phyloP scores from a whole-genome alignment of 2,113 vertebrate genomes.

The Stigmatopora argus region DNA sequence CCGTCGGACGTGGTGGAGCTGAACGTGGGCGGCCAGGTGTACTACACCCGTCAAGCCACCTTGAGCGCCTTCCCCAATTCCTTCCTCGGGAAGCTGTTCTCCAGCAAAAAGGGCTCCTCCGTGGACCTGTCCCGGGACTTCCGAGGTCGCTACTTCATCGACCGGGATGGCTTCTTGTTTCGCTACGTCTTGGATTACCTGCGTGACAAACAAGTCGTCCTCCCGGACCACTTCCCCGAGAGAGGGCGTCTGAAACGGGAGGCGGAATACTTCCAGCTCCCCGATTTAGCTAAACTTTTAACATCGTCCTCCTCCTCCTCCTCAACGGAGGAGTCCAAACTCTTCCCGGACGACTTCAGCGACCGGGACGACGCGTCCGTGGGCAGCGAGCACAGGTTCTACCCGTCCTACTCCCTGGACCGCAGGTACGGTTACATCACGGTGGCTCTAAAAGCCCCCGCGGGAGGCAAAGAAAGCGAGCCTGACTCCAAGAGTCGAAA shows the following conservation, averaged over 20 bases:
- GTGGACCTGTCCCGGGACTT: constrained; percentile 90
- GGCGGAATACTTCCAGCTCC: constrained; percentile 94
- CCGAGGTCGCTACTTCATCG: constrained; percentile 93
- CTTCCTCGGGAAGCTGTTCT: constrained; percentile 91
- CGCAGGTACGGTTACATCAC: constrained; percentile 93
- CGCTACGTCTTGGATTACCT: constrained; percentile 97
- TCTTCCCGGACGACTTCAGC: constrained; percentile 83
- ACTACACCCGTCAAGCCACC: constrained; percentile 90
- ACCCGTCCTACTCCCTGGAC: constrained; percentile 77
- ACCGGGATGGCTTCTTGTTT: constrained; percentile 96
- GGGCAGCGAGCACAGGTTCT: constrained; percentile 84
- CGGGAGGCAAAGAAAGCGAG: constrained; percentile 78
- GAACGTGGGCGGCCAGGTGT: constrained; percentile 97
- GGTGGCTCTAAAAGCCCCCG: constrained; percentile 79
- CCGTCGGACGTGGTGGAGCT: constrained; percentile 93
- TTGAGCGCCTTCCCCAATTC: constrained; percentile 88
- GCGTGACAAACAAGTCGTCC: constrained; percentile 93
- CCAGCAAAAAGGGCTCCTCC: constrained; percentile 81
- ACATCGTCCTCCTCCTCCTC: constrained; percentile 57
- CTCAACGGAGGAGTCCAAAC: constrained; percentile 73
- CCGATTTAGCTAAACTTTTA: constrained; percentile 87
- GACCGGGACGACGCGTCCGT: constrained; percentile 89
- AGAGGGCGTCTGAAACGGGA: constrained; percentile 88
- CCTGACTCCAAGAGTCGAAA: constrained; percentile 83
- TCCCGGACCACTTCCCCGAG: constrained; percentile 97